phyloP scores from a whole-genome alignment of 2,888 invertebrate genomes.

The Latrodectus elegans region DNA sequence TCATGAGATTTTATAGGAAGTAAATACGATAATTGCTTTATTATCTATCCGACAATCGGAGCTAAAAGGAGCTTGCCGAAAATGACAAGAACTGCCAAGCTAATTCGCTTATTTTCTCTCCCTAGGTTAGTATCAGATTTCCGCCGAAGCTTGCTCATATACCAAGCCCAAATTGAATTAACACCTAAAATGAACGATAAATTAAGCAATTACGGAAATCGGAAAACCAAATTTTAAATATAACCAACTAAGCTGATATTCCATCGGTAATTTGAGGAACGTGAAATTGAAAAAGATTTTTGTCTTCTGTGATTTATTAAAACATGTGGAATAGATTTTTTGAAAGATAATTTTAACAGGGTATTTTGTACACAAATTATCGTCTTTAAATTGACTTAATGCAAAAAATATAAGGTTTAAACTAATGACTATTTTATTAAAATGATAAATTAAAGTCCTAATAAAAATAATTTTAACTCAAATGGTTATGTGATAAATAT shows the following conservation, averaged over 20 bases:
- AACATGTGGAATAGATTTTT: too few relatives aligned
- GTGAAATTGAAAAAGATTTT: too few relatives aligned
- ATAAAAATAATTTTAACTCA: too few relatives aligned
- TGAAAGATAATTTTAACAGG: too few relatives aligned
- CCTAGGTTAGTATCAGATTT: conserved; percentile 49
- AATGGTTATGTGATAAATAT: too few relatives aligned
- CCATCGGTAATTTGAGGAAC: too few relatives aligned
- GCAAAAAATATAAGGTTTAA: too few relatives aligned
- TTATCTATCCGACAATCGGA: conserved; percentile 38
- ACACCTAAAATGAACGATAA: conserved; percentile 52
- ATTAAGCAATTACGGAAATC: conserved; percentile 20
- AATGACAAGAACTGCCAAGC: conserved; percentile 32
- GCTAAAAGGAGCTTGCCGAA: conserved; percentile 29
- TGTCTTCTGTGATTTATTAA: too few relatives aligned
- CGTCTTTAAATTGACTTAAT: too few relatives aligned
- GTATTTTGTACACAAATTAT: too few relatives aligned
- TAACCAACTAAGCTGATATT: not conserved
- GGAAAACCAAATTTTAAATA: conserved; percentile 12
- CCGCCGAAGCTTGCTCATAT: conserved; percentile 22
- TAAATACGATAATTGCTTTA: conserved; percentile 63
- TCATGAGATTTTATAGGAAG: conserved; percentile 52
- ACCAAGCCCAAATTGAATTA: conserved; percentile 49
- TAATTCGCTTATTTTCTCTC: conserved; percentile 62
- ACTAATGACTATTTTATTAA: too few relatives aligned
- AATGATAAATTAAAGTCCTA: too few relatives aligned